Conservation (phyloP, 2,113 vertebrate genomes). For the Pterocles orientalis region DNA sequence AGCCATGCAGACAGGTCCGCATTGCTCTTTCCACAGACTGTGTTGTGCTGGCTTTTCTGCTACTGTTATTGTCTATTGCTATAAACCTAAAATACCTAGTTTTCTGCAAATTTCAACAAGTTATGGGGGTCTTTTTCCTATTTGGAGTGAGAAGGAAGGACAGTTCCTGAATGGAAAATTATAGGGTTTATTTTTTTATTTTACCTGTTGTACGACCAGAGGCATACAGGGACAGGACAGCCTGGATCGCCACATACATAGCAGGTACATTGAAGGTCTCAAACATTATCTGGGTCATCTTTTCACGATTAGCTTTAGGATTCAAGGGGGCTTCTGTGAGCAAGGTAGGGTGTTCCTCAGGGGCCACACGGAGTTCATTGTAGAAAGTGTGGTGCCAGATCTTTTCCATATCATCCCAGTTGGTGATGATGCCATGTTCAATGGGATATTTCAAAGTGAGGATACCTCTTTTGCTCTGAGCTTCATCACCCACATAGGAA, state of each 20-base stretch:
- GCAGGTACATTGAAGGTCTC: slow-evolving; percentile 99
- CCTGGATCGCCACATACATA: slow-evolving; percentile 99
- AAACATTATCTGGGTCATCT: slow-evolving; percentile 99
- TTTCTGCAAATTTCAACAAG: not conserved
- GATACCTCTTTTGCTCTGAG: slow-evolving; percentile 93
- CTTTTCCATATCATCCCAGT: slow-evolving; percentile 98
- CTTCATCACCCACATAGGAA: slow-evolving; percentile 92
- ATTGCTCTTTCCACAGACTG: not conserved
- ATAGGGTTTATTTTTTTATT: not conserved
- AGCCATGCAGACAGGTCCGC: not conserved
- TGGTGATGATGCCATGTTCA: slow-evolving; percentile 94
- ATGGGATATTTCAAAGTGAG: slow-evolving; percentile 93
- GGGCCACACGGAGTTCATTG: slow-evolving; percentile 92
- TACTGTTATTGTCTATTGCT: not conserved
- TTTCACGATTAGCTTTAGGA: slow-evolving; percentile 93
- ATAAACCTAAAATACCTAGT: not conserved
- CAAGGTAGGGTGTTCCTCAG: slow-evolving; percentile 91
- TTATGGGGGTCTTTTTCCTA: not conserved
- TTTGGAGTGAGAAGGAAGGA: not conserved
- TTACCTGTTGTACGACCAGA: slow-evolving; percentile 99
- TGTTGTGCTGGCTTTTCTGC: not conserved
- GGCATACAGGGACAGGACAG: slow-evolving; percentile 96
- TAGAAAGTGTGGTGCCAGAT: slow-evolving; percentile 97
- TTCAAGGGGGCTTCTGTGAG: slow-evolving; percentile 92
- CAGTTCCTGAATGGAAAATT: not conserved